These are phyloP conservation scores for Horisme vitalbata DNA, from an alignment of 2,888 invertebrate genomes.

Conservation along the genomic window DNA sequence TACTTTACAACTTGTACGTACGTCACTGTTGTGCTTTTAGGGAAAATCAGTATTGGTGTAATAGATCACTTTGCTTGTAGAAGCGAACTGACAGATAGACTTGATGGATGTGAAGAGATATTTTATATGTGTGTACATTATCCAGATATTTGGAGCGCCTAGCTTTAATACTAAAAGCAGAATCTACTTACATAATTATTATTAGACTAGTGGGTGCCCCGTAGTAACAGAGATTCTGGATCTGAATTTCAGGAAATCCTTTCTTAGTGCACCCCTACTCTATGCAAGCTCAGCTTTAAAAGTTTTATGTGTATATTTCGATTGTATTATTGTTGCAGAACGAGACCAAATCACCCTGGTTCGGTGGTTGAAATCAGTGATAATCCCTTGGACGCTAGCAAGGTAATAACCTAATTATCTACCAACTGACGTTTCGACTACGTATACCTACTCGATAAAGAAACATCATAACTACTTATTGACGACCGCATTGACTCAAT, in stretches of 20 bases:
- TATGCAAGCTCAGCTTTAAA: too few species aligned
- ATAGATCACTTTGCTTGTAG: neutral
- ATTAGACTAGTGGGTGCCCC: too few species aligned
- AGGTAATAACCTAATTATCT: slow-evolving; percentile 87
- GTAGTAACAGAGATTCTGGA: too few species aligned
- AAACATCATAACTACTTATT: too few species aligned
- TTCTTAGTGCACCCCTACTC: too few species aligned
- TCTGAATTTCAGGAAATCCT: too few species aligned
- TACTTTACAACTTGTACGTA: slow-evolving; percentile 14
- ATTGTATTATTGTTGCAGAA: slow-evolving; percentile 84
- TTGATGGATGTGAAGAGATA: slow-evolving; percentile 4
- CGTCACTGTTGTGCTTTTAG: slow-evolving; percentile 5
- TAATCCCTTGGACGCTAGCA: slow-evolving; percentile 97
- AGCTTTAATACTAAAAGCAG: too few species aligned
- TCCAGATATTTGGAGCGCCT: neutral
- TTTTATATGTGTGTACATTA: neutral
- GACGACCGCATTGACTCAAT: too few species aligned
- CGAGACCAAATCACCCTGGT: slow-evolving; percentile 97
- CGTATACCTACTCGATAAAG: too few species aligned
- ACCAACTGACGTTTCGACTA: too few species aligned
- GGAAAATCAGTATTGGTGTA: slow-evolving; percentile 10
- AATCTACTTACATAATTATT: too few species aligned
- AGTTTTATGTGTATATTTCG: too few species aligned
- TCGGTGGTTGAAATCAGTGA: slow-evolving; percentile 97
- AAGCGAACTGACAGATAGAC: neutral